Evolutionary conservation across 2,113 vertebrate species (phyloP).

Genomic region (Pagrus major): DNA sequence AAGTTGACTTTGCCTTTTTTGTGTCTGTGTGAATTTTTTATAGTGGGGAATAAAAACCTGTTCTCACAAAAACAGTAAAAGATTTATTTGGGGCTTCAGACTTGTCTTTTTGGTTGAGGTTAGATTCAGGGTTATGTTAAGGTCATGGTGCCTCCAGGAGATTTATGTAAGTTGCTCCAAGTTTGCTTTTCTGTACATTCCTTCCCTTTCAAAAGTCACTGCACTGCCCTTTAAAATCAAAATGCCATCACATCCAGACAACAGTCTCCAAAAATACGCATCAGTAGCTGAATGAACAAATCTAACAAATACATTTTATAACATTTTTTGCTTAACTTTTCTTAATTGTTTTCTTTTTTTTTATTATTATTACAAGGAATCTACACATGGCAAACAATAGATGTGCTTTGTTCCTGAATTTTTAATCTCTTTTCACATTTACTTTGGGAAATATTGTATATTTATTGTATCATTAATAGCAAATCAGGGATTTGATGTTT

Average conservation of each 20-base stretch:
- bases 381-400: not conserved
- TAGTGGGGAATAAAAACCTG: not conserved
- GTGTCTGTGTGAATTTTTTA: not conserved
- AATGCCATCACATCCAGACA: conserved; percentile 23
- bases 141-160: not conserved
- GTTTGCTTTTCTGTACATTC: not conserved
- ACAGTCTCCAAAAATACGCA: not conserved
- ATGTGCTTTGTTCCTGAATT: not conserved
- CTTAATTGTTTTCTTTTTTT: not conserved
- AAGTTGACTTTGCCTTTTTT: not conserved
- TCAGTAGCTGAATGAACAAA: not conserved
- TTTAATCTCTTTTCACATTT: no score
- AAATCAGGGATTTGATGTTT: not conserved
- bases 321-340: not conserved
- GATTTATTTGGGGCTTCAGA: not conserved
- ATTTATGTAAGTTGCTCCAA: not conserved
- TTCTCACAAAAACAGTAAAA: not conserved
- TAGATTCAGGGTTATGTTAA: not conserved
- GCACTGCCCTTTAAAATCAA: conserved; percentile 46
- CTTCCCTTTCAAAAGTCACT: conserved; percentile 37
- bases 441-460: not conserved
- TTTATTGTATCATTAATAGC: no score
- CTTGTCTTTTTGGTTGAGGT: not conserved
- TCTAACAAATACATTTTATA: not conserved
- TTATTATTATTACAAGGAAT: not conserved